These are phyloP conservation scores for Sogatella furcifera DNA, from an alignment of 1,140 invertebrate genomes.

Conservation along the genomic window DNA sequence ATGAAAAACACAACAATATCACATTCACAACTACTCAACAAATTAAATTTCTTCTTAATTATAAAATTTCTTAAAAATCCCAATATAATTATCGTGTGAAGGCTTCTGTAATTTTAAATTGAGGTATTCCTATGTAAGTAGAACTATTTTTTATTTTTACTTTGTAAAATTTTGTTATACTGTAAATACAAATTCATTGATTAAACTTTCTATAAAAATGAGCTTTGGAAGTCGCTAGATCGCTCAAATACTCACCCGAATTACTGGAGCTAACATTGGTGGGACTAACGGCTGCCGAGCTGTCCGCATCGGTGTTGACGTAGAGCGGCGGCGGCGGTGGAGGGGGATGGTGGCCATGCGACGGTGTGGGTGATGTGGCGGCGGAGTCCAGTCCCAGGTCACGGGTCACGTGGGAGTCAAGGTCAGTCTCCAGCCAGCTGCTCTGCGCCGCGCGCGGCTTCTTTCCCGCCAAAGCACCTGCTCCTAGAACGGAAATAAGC, in stretches of 20 bases:
- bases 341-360: constrained; percentile 6
- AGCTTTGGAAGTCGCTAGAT: too few relatives aligned
- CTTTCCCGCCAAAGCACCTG: constrained; percentile 29
- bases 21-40: too few relatives aligned
- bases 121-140: too few relatives aligned
- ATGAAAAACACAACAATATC: too few relatives aligned
- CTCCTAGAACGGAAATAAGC: constrained; percentile 26
- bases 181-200: too few relatives aligned
- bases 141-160: too few relatives aligned
- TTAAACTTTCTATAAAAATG: too few relatives aligned
- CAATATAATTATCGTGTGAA: too few relatives aligned
- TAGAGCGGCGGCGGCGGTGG: constrained; percentile 30
- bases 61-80: too few relatives aligned
- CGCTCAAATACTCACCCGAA: neutral
- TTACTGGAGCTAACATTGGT: neutral
- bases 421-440: constrained; percentile 80
- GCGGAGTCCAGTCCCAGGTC: constrained; percentile 42
- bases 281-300: neutral
- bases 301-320: constrained; percentile 32
- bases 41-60: too few relatives aligned
- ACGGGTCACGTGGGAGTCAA: constrained; percentile 61
- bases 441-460: constrained; percentile 25
- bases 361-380: neutral
- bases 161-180: too few relatives aligned
- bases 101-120: too few relatives aligned